Evolutionary conservation across 2,888 invertebrate species (phyloP).

Genomic region (Halictus ligatus): DNA sequence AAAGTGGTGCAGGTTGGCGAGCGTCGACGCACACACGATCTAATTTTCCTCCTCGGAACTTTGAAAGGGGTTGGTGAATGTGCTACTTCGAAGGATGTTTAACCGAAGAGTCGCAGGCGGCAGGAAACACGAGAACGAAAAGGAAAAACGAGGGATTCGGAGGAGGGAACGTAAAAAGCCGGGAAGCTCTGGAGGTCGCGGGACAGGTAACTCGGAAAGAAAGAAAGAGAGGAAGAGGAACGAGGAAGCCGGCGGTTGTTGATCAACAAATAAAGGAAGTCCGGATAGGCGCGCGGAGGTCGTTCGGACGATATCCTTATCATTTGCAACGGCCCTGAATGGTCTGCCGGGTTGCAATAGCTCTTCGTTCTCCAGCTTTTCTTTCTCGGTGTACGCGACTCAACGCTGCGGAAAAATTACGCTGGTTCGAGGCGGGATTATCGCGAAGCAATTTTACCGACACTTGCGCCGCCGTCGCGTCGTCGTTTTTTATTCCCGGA

Average conservation of each 20-base stretch:
- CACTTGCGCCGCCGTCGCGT: neutral
- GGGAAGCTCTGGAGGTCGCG: conserved; percentile 10
- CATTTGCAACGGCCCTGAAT: neutral
- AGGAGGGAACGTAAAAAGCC: conserved; percentile 4
- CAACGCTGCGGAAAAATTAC: conserved; percentile 23
- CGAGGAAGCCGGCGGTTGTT: conserved; percentile 4
- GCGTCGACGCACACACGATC: neutral
- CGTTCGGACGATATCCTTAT: conserved; percentile 14
- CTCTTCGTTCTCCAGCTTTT: neutral
- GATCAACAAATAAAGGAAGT: conserved; percentile 33
- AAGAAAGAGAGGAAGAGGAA: neutral
- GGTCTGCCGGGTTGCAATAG: conserved; percentile 1
- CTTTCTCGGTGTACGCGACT: conserved; percentile 6
- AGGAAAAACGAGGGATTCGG: neutral
- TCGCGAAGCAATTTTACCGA: conserved; percentile 22
- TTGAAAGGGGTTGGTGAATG: neutral
- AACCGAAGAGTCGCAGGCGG: neutral
- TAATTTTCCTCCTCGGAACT: neutral
- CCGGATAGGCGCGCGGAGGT: neutral
- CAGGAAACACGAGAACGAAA: neutral
- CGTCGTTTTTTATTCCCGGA: neutral
- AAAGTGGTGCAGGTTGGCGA: neutral
- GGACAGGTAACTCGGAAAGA: neutral
- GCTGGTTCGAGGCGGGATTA: neutral
- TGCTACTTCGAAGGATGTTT: neutral